Evolutionary conservation across 2,797 vertebrate genomes (phyloP).

Genomic region (Chelmon rostratus): DNA sequence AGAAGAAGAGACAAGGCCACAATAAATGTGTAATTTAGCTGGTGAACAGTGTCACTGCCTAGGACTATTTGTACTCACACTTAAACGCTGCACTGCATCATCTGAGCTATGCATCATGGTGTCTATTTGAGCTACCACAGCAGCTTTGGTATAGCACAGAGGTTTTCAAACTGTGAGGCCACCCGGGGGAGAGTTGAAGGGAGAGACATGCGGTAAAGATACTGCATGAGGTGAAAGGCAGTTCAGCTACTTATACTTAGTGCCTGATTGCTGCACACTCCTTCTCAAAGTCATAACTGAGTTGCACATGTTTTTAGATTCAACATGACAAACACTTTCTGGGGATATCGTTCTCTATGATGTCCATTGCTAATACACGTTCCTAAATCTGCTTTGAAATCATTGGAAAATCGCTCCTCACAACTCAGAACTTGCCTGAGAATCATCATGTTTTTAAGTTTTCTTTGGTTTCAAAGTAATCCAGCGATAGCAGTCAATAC

Average conservation of each 20-base stretch:
- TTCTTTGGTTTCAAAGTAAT: too few relatives aligned
- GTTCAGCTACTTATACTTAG: background rate
- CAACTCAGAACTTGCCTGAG: too few relatives aligned
- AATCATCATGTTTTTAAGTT: too few relatives aligned
- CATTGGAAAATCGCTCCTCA: background rate
- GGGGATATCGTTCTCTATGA: background rate
- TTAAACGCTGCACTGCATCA: conserved; percentile 33
- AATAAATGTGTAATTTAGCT: conserved; percentile 83
- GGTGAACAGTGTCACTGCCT: conserved; percentile 65
- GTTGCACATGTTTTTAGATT: background rate
- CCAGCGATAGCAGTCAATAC: background rate
- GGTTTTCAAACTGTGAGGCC: conserved; percentile 63
- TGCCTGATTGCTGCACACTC: background rate
- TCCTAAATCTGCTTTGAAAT: background rate
- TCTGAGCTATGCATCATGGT: conserved; percentile 48
- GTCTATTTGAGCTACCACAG: conserved; percentile 45
- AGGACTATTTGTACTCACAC: conserved; percentile 49
- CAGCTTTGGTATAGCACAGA: conserved; percentile 45
- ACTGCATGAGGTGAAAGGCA: background rate
- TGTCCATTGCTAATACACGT: background rate
- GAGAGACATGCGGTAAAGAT: background rate
- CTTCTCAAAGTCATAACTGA: background rate
- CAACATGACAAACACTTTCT: background rate
- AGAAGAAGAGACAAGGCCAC: conserved; percentile 89
- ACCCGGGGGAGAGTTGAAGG: too few relatives aligned